A percentile compares a stretch with the other conserved stretches of the same genome.
These are phyloP conservation scores for Fragum sueziense DNA, from an alignment of 2,888 invertebrate species.

Conservation along the genomic window DNA sequence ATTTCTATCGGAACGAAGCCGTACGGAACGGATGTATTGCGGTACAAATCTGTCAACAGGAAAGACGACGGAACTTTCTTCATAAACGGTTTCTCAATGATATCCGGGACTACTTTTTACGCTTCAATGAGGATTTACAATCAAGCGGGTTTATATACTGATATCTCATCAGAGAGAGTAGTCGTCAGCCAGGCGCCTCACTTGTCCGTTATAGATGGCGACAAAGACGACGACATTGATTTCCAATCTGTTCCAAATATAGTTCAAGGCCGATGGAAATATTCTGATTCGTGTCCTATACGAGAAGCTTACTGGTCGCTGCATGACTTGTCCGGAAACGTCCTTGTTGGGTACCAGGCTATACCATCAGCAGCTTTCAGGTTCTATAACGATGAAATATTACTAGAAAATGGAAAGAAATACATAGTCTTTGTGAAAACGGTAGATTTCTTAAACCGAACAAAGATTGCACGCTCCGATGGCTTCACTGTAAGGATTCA, in stretches of 20 bases:
- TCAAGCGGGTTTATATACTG: slow-evolving; percentile 62
- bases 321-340: slow-evolving; percentile 59
- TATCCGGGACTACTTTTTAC: slow-evolving; percentile 47
- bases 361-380: slow-evolving; percentile 37
- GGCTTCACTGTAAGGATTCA: slow-evolving; percentile 69
- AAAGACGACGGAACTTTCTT: slow-evolving; percentile 38
- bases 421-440: slow-evolving; percentile 64
- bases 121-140: slow-evolving; percentile 65
- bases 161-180: slow-evolving; percentile 58
- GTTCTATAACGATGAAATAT: slow-evolving; percentile 66
- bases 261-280: slow-evolving; percentile 66
- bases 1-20: slow-evolving; percentile 34
- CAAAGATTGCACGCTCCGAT: slow-evolving; percentile 60
- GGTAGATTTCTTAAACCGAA: slow-evolving; percentile 60
- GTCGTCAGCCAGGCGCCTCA: slow-evolving; percentile 60
- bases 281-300: slow-evolving; percentile 67
- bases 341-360: slow-evolving; percentile 47
- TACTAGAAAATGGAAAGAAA: slow-evolving; percentile 63
- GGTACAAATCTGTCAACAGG: slow-evolving; percentile 4
- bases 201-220: slow-evolving; percentile 60
- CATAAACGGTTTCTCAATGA: slow-evolving; percentile 43
- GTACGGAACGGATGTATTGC: slow-evolving; percentile 33
- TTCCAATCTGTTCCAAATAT: slow-evolving; percentile 61
- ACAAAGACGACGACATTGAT: slow-evolving; percentile 52
- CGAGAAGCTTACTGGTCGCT: slow-evolving; percentile 62